Percentiles rank a stretch among this genome's conserved stretches.
Evolutionary conservation across 2,113 vertebrate genomes (phyloP).

Genomic region (Pagrus major): DNA sequence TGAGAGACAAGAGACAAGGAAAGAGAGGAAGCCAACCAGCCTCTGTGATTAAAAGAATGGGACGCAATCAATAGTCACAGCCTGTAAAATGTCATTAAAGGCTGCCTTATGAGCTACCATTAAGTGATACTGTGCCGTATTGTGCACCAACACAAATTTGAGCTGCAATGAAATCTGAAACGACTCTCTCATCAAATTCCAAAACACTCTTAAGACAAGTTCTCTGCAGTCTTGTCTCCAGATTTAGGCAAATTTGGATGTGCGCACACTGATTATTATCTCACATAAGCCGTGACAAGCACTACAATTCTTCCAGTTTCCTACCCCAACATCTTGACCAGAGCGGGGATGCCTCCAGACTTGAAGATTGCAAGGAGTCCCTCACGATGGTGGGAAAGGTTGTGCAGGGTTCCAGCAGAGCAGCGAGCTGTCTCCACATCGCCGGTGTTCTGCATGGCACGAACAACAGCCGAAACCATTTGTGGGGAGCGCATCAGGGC

Average conservation of each 20-base stretch:
- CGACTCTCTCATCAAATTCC: neutral
- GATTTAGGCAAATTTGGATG: too few species aligned
- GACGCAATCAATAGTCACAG: neutral
- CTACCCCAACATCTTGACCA: constrained; percentile 99
- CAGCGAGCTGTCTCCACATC: constrained; percentile 98
- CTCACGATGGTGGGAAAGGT: constrained; percentile 97
- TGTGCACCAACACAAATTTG: neutral
- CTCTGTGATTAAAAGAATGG: neutral
- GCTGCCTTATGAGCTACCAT: neutral
- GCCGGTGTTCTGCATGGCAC: constrained; percentile 98
- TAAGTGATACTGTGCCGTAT: neutral
- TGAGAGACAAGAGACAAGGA: neutral
- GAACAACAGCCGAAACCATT: constrained; percentile 98
- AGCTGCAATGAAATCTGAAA: neutral
- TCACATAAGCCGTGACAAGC: neutral
- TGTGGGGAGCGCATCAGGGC: constrained; percentile 99
- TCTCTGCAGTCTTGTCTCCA: neutral
- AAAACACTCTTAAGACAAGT: neutral
- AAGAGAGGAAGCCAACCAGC: too few species aligned
- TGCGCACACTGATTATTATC: neutral
- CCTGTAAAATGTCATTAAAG: neutral
- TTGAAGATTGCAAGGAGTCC: constrained; percentile 98
- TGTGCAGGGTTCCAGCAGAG: constrained; percentile 97
- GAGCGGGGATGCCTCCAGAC: constrained; percentile 96
- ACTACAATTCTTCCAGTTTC: constrained; percentile 38